Base-by-base conservation (phyloP, 2,797 vertebrate species). In the Darevskia nairensis region DNA sequence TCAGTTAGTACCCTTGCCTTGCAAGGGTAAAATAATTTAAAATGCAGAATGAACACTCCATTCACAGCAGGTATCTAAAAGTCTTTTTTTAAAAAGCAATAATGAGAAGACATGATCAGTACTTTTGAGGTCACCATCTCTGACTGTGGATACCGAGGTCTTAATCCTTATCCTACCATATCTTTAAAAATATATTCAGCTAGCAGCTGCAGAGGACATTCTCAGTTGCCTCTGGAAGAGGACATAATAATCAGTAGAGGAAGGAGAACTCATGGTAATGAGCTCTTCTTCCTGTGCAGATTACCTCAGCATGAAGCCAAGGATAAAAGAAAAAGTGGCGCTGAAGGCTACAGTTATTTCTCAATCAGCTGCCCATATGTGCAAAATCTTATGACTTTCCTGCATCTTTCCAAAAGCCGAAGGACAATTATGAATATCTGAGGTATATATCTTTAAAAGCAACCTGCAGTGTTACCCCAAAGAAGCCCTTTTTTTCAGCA, bases 221-320 rank as follows among this genome's bases (percentile, higher is more conserved):
- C 84, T 89, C 86, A 84, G 76, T 8, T 92, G 87, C 87, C 89
- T 92, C 87, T 90, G 84, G 86, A 75, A 90, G 87, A 92, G 92
- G 92, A 89, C 90, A 91, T 86, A 77, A 90, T 87, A 92, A 94
- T 88, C 89, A 95, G 92, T 64, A 90, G 78, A 90, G 79, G 80
- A 93, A 93, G 80, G 50, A 92, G 79, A 92, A 66, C 86, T 93
- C 90, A 93, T 94, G 89, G 27, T 11, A 80, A 74, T 72, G 72
- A 94, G 50, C 90, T 90, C 87, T 89, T 81, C 86, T 92, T 94
- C 83, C 72, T 79, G 88, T 89, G 85, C 90, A 91, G 85, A 93
- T 90, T 93, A 94, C 86, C 91, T 89, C 92, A 93, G 91, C 91
- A 64, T 50, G 89, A 89, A 92, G 86, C 87, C 85, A 88, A 4